phyloP scores from a whole-genome alignment of 2,888 invertebrate genomes.

The Synergus laeviventris region DNA sequence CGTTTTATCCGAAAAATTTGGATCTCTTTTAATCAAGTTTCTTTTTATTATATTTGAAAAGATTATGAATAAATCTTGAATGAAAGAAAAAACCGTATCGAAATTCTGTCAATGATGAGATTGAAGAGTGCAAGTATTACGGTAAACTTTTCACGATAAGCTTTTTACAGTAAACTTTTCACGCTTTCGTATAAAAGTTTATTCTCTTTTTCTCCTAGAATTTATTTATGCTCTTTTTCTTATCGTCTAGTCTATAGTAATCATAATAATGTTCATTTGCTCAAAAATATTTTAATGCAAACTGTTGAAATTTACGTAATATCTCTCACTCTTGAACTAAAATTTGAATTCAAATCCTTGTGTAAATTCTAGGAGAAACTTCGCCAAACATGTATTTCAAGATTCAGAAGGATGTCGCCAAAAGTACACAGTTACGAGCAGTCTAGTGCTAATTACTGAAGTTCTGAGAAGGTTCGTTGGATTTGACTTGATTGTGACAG shows the following conservation, averaged over 20 bases:
- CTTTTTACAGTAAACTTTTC: slow-evolving; percentile 27
- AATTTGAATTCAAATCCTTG: slow-evolving; percentile 8
- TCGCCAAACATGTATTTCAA: slow-evolving; percentile 21
- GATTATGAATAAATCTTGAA: slow-evolving; percentile 3
- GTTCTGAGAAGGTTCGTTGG: slow-evolving; percentile 15
- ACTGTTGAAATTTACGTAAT: not conserved
- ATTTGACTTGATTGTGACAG: slow-evolving; percentile 16
- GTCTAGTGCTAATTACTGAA: slow-evolving; percentile 28
- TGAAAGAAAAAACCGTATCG: slow-evolving; percentile 18
- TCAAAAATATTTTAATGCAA: not conserved
- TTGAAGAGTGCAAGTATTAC: slow-evolving; percentile 13
- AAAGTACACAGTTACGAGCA: slow-evolving; percentile 31
- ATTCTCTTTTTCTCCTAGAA: not conserved
- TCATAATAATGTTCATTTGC: not conserved
- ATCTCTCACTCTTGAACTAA: not conserved
- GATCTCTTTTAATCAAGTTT: not conserved
- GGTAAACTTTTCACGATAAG: slow-evolving; percentile 25
- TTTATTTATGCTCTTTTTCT: slow-evolving; percentile 3
- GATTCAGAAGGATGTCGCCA: slow-evolving; percentile 27
- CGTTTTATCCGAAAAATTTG: not conserved
- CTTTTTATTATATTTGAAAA: not conserved
- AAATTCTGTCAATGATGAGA: slow-evolving; percentile 27
- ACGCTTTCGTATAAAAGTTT: slow-evolving; percentile 21
- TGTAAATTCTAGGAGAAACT: not conserved
- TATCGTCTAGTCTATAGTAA: not conserved